These are phyloP conservation scores for Polydrusus cervinus DNA, from an alignment of 2,888 invertebrate species.

Conservation along the genomic window DNA sequence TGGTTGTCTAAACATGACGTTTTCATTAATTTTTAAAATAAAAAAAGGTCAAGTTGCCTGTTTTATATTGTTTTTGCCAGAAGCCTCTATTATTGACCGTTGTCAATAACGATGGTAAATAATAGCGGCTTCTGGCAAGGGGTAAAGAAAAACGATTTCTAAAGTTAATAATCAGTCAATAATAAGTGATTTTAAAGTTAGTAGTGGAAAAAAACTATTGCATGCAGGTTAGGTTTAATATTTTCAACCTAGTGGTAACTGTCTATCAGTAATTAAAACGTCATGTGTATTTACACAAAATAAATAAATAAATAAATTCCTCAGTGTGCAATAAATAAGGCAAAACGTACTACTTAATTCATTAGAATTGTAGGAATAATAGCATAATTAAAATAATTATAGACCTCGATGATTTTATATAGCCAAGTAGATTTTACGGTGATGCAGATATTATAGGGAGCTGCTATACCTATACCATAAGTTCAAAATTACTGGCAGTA, in stretches of 20 bases:
- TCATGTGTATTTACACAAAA: conserved; percentile 21
- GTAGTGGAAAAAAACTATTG: too few relatives aligned
- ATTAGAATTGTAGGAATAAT: conserved; percentile 24
- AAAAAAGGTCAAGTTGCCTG: too few relatives aligned
- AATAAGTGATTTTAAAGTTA: too few relatives aligned
- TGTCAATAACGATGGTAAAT: too few relatives aligned
- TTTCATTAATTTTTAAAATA: too few relatives aligned
- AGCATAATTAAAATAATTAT: conserved; percentile 27
- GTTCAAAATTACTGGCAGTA: too few relatives aligned
- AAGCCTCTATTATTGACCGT: too few relatives aligned
- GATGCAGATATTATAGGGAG: conserved; percentile 14
- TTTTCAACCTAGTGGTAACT: background rate
- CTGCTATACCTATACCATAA: background rate
- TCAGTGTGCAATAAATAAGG: conserved; percentile 19
- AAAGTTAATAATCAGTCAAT: too few relatives aligned
- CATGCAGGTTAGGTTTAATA: background rate
- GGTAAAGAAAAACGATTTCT: too few relatives aligned
- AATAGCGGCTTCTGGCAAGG: too few relatives aligned
- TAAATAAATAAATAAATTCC: conserved; percentile 24
- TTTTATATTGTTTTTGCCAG: too few relatives aligned
- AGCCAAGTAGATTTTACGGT: conserved; percentile 15
- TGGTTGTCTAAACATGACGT: too few relatives aligned
- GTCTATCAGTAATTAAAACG: conserved; percentile 25
- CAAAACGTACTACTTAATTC: conserved; percentile 26
- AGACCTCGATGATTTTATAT: conserved; percentile 27